Conservation (phyloP, 2,113 vertebrate genomes). For the Gasterosteus nipponicus region DNA sequence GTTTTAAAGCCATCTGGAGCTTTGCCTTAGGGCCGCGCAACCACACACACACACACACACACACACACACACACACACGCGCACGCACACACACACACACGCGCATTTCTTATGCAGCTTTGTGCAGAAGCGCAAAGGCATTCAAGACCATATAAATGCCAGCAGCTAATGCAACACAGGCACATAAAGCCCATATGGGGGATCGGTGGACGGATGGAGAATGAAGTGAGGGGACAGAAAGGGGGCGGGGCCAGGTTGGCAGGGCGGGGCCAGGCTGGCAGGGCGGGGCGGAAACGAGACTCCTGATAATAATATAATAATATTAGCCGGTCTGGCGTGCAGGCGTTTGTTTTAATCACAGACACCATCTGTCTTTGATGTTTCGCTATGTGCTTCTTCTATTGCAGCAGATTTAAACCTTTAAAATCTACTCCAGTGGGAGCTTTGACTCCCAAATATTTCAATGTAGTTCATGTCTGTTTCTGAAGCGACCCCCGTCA, state of each 20-base stretch:
- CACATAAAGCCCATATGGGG: constrained; percentile 8
- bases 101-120: constrained; percentile 1
- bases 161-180: constrained; percentile 30
- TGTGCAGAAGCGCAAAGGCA: constrained; percentile 27
- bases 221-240: neutral
- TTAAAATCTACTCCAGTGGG: neutral
- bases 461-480: neutral
- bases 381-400: neutral
- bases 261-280: constrained; percentile 1
- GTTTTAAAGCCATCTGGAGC: constrained; percentile 67
- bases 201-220: constrained; percentile 9
- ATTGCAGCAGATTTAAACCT: neutral
- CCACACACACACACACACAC: neutral
- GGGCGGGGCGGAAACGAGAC: neutral
- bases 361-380: constrained; percentile 7
- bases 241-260: neutral
- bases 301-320: neutral
- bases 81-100: constrained; percentile 10
- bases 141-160: constrained; percentile 41
- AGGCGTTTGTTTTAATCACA: constrained; percentile 15
- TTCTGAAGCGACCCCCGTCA: neutral
- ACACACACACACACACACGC: constrained; percentile 4
- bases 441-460: neutral
- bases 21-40: constrained; percentile 11
- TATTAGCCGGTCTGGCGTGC: too few relatives aligned